Base-by-base conservation (phyloP, 2,888 invertebrate species). In the Ophion slaviceki region DNA sequence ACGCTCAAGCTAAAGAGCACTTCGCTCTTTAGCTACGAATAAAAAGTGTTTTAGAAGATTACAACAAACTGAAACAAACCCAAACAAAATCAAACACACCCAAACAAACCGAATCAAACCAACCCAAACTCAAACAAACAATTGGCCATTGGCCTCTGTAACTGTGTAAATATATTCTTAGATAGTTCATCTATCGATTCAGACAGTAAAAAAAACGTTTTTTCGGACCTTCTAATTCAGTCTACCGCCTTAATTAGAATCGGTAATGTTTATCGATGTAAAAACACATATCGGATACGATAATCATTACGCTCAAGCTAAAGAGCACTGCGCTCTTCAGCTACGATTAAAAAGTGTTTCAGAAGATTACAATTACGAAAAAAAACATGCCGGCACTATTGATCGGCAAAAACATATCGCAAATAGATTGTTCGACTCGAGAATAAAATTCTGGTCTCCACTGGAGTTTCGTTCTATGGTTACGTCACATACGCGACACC, bases 401-500 rank as follows among this genome's bases (percentile, higher is more conserved):
- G 59, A 68, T 53, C 20, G 6, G 32, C 14, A 76, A 80, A 59
- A 36, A 32, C 10, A 11, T 17, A 36, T 40, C n/a, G 14, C 8
- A 3, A 3, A 24, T 40, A 59, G 14, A 6, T 72, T 24, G 72
- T 14, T 62, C 2, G 28, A 14, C 61, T 72, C 17, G 14, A 28
- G 14, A 47, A 75, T 47, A 62, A 57, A 84, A 71, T 47, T 53
- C 40, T 3, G 45, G 17, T 70, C 20, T 76, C 36, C 20, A 53
- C 40, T 36, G 14, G 32, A 61, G 67, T 84, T 84, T 80, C 70
- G 59, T 82, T 81, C 77, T 64, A 24, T 20, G 62, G 76, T 78
- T 86, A 86, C 86, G 86, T 87, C 86, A 85, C 74, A 84, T 86
- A 40, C 8, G 40, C 40, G 84, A 86, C 84, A 86, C 84, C 84